Evolutionary conservation across 2,113 vertebrate species (phyloP).

Genomic region (Xiphorhynchus elegans): DNA sequence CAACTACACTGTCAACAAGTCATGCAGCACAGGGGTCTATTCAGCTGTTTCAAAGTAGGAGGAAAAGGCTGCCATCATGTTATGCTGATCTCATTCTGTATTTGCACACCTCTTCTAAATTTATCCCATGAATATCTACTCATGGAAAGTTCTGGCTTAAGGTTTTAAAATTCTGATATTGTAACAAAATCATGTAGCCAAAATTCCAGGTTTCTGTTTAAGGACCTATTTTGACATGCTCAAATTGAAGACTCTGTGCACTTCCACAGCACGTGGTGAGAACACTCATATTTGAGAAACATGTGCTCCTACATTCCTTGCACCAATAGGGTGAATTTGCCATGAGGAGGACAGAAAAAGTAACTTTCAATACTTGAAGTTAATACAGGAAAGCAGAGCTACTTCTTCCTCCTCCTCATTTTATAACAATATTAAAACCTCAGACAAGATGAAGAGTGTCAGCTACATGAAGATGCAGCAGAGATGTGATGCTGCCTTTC

Average conservation of each 20-base stretch:
- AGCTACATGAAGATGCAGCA: neutral
- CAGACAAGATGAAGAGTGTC: neutral
- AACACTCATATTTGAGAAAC: accelerated
- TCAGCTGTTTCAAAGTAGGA: neutral
- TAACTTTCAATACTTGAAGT: neutral
- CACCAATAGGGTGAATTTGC: neutral
- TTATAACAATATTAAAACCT: neutral
- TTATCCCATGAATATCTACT: neutral
- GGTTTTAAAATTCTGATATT: neutral
- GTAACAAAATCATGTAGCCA: neutral
- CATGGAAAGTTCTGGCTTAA: neutral
- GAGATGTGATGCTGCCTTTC: neutral
- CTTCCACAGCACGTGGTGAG: accelerated
- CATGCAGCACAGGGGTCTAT: accelerated
- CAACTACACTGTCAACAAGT: neutral
- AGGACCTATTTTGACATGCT: neutral
- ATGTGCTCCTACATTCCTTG: neutral
- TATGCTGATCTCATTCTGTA: neutral
- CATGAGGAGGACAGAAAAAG: neutral
- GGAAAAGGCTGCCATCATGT: accelerated
- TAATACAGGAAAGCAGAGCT: neutral
- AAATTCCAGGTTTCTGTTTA: neutral
- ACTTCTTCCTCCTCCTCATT: neutral
- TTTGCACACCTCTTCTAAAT: neutral
- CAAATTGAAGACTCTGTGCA: accelerated